phyloP scores from a whole-genome alignment of 1,140 invertebrate genomes.

The Belonocnema kinseyi region DNA sequence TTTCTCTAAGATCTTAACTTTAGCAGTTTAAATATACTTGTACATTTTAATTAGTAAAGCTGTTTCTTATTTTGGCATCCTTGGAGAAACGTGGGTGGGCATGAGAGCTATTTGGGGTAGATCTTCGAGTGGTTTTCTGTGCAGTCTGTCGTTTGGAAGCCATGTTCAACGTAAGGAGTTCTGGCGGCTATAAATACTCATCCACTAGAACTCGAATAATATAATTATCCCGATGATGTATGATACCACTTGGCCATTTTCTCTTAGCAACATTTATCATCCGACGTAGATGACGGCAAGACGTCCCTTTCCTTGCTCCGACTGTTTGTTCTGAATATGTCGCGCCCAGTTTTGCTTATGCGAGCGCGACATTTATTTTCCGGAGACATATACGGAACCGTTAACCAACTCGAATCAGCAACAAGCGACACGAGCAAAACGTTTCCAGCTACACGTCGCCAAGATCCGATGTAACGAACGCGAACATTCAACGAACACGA shows the following conservation, averaged over 20 bases:
- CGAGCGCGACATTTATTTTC: slow-evolving; percentile 15
- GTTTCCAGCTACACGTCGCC: slow-evolving; percentile 8
- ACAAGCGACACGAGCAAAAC: slow-evolving; percentile 25
- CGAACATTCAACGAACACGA: slow-evolving; percentile 10
- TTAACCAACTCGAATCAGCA: neutral
- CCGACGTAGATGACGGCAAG: slow-evolving; percentile 53
- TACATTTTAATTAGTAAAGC: neutral
- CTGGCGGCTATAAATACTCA: slow-evolving; percentile 61
- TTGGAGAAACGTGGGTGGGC: slow-evolving; percentile 39
- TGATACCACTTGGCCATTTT: slow-evolving; percentile 56
- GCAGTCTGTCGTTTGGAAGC: slow-evolving; percentile 43
- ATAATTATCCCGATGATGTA: slow-evolving; percentile 71
- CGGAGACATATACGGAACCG: slow-evolving; percentile 4
- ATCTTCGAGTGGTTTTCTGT: slow-evolving; percentile 34
- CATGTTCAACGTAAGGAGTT: slow-evolving; percentile 16
- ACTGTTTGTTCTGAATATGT: slow-evolving; percentile 29
- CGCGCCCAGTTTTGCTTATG: neutral
- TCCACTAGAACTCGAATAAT: slow-evolving; percentile 59
- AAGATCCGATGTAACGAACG: slow-evolving; percentile 9
- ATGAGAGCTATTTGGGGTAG: slow-evolving; percentile 42
- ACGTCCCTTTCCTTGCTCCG: slow-evolving; percentile 34
- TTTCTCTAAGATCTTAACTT: neutral
- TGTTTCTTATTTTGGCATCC: neutral
- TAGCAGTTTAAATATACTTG: neutral
- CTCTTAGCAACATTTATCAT: slow-evolving; percentile 63